Percentiles rank a stretch among this genome's conserved stretches.
Conservation (phyloP, 2,888 invertebrate species). For the Papilio elwesi region DNA sequence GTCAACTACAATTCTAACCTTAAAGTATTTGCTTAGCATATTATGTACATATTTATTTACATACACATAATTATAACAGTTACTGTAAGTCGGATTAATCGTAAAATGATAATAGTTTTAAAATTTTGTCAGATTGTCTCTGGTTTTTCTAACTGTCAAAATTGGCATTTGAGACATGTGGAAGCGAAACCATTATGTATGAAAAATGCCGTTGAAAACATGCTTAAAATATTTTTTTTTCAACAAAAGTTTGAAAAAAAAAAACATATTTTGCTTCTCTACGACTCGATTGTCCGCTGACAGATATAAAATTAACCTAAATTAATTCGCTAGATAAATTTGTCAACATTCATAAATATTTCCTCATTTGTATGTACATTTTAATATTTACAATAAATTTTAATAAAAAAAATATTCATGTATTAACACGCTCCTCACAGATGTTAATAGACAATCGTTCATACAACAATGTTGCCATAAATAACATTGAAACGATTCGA, state of each 20-base stretch:
- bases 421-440: not conserved
- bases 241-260: too few species aligned
- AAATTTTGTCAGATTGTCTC: constrained; percentile 1
- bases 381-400: constrained; percentile 3
- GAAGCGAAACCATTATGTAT: too few species aligned
- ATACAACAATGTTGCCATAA: too few species aligned
- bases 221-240: too few species aligned
- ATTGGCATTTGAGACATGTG: too few species aligned
- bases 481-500: too few species aligned
- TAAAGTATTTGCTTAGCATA: not conserved
- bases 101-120: not conserved
- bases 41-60: constrained; percentile 10
- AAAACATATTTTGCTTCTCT: too few species aligned
- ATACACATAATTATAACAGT: not conserved
- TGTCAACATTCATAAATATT: not conserved
- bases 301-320: not conserved
- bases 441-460: not conserved
- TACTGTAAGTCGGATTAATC: not conserved
- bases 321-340: not conserved
- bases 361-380: not conserved
- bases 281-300: not conserved
- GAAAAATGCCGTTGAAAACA: too few species aligned
- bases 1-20: not conserved
- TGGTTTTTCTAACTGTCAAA: not conserved
- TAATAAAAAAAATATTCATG: not conserved